phyloP scores from a whole-genome alignment of 2,888 invertebrate species.

The Acanthosepion lycidas region DNA sequence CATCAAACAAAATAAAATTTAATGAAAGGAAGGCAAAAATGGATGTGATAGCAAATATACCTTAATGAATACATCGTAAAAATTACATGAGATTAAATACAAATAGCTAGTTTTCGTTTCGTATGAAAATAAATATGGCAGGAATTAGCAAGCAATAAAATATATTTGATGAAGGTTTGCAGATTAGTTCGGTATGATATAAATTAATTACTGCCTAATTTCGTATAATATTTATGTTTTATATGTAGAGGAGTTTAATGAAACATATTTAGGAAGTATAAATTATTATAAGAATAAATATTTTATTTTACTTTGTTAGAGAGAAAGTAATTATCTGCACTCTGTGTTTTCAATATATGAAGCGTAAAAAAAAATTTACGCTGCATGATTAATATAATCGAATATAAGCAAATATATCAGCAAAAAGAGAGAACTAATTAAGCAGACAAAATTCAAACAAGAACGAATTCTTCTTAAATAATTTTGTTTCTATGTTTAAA shows the following conservation, averaged over 20 bases:
- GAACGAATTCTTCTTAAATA: too few relatives aligned
- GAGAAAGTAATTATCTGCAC: too few relatives aligned
- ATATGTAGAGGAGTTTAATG: neutral
- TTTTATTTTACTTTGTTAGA: neutral
- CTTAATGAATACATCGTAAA: neutral
- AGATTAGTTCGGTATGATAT: neutral
- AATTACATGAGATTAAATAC: neutral
- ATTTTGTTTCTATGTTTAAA: too few relatives aligned
- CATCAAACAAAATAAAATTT: neutral
- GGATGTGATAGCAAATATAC: neutral
- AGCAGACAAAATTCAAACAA: too few relatives aligned
- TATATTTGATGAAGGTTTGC: neutral
- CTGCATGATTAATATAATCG: too few relatives aligned
- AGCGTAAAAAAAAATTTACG: too few relatives aligned
- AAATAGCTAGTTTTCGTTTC: neutral
- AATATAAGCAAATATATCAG: too few relatives aligned
- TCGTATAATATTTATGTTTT: neutral
- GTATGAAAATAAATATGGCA: neutral
- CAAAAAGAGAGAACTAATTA: too few relatives aligned
- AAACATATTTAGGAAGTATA: neutral
- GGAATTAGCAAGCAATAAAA: neutral
- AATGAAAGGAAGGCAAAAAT: neutral
- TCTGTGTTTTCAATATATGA: too few relatives aligned
- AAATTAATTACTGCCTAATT: neutral
- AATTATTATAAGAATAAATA: neutral